Base-by-base conservation (phyloP, 53 echinoderm and acorn worm species). In the Holothuria leucospilota region DNA sequence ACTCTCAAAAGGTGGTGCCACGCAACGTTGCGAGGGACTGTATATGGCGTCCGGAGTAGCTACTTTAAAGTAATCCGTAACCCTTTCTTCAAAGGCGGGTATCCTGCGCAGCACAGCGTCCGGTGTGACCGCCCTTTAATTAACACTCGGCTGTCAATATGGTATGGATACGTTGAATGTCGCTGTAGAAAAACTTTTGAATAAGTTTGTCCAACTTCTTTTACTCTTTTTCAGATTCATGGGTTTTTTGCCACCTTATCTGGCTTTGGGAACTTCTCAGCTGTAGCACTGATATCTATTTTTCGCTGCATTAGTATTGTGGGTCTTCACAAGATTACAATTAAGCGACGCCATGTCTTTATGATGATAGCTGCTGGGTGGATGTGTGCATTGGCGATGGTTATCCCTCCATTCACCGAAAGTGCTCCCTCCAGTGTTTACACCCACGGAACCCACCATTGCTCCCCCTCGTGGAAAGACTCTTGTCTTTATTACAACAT, bases 391-490 rank as follows among this genome's bases (percentile, higher is more conserved):
- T 21, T 20, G 28, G 40, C 46, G 3, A 52, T 78, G 20, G 46
- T 28, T 23, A 78, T 78, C 27, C 78, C 78, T 16, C 53, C 78
- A n/a, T 20, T 56, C 25, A 78, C 51, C 27, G 78, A 51, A 2
- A 13, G 21, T 21, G 40, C 58, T 18, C n/a, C 78, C 20, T n/a
- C 52, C 9, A 39, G 21, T 78, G 78, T 29, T 13, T 78, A 78
- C 78, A 78, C 78, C 25, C 78, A 20, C n/a, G 78, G 78, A 51
- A 78, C 78, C 2, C 78, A 78, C 28, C 78, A 78, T 51, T 78
- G 78, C 27, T 40, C 78, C 53, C 78, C 78, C 16, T 78, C 78
- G 13, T 78, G 78, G 78, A 53, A 46, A 24, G 78, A 78, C 3
- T 51, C 51, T 13, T 78, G 78, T 56, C 18, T 28, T 4, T 78